phyloP scores from a whole-genome alignment of 2,888 invertebrate genomes.

The Platycnemis pennipes region DNA sequence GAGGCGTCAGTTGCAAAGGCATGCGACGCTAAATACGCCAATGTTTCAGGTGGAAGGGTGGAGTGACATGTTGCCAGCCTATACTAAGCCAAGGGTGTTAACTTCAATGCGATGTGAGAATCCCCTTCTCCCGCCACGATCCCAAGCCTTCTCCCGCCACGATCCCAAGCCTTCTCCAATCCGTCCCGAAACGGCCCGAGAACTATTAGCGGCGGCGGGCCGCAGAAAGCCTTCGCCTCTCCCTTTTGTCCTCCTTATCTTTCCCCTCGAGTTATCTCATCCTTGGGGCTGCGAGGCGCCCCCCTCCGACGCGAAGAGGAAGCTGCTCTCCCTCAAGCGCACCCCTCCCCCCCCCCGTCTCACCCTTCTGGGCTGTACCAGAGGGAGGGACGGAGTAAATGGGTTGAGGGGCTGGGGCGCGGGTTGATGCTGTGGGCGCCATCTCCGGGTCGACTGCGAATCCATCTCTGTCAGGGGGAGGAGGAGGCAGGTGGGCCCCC shows the following conservation, averaged over 20 bases:
- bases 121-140: background rate
- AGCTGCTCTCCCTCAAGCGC: background rate
- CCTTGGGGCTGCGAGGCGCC: background rate
- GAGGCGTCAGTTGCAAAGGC: no score
- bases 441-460: slow-evolving; percentile 64
- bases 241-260: slow-evolving; percentile 60
- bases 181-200: background rate
- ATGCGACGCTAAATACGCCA: background rate
- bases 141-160: background rate
- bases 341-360: background rate
- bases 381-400: slow-evolving; percentile 10
- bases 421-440: slow-evolving; percentile 67
- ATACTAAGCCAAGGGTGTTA: background rate
- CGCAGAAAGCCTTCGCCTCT: slow-evolving; percentile 47
- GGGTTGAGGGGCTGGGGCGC: background rate
- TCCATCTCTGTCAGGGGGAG: slow-evolving; percentile 60
- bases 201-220: slow-evolving; percentile 55
- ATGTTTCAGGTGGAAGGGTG: background rate
- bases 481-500: slow-evolving; percentile 35
- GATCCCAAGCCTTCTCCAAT: background rate
- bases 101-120: background rate
- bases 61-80: background rate
- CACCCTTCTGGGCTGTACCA: background rate
- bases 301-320: slow-evolving; percentile 15
- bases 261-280: slow-evolving; percentile 58